Evolutionary conservation across 2,113 vertebrate genomes (phyloP).

Genomic region (Antechinus flavipes): DNA sequence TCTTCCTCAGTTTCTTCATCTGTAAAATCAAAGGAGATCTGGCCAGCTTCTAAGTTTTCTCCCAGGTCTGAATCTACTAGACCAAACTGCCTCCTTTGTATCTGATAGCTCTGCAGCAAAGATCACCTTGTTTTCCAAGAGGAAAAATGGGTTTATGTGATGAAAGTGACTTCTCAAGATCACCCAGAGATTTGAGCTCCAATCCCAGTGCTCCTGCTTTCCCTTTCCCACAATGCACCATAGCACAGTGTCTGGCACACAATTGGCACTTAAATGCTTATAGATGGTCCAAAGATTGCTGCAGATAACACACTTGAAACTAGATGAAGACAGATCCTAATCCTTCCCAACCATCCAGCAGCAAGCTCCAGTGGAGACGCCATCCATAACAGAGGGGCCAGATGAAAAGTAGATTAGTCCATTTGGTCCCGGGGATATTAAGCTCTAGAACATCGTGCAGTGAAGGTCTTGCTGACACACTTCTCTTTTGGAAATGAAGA

Average conservation of each 20-base stretch:
- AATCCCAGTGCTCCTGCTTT: neutral
- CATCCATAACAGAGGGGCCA: conserved; percentile 9
- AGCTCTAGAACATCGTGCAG: conserved; percentile 60
- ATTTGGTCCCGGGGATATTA: conserved; percentile 69
- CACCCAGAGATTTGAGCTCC: neutral
- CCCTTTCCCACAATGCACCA: neutral
- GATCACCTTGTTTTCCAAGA: neutral
- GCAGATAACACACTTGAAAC: conserved; percentile 43
- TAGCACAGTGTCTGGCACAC: neutral
- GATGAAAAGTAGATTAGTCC: conserved; percentile 55
- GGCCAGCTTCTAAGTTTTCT: neutral
- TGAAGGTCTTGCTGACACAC: conserved; percentile 70
- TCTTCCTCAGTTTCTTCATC: neutral
- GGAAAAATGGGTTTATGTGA: neutral
- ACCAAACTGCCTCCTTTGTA: neutral
- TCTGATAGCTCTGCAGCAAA: neutral
- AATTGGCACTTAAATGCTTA: neutral
- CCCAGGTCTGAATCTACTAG: neutral
- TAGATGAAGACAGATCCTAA: conserved; percentile 19
- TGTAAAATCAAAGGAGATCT: neutral
- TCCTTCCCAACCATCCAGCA: conserved; percentile 22
- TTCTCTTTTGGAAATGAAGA: conserved; percentile 74
- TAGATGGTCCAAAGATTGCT: neutral
- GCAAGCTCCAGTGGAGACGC: conserved; percentile 8
- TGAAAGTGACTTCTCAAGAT: neutral